Percentiles rank a stretch among this genome's conserved stretches.
Evolutionary conservation across 2,797 vertebrate genomes (phyloP).

Genomic region (Buphagus erythrorhynchus): DNA sequence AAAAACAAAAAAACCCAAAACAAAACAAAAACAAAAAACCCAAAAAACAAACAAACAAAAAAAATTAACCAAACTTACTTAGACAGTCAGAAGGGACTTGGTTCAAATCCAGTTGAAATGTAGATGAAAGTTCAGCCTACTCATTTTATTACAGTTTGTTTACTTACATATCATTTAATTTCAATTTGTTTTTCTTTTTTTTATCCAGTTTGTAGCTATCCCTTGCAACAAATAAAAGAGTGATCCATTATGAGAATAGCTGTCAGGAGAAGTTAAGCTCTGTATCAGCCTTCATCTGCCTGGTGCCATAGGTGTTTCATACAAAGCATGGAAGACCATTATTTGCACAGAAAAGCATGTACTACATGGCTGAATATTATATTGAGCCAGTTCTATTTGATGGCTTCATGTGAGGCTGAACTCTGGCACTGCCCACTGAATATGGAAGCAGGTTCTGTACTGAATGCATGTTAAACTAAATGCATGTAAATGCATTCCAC

Average conservation of each 20-base stretch:
- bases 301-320: neutral
- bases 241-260: neutral
- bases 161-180: conserved; percentile 12
- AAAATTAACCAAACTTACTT: neutral
- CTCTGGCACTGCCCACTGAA: neutral
- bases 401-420: neutral
- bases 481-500: neutral
- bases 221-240: neutral
- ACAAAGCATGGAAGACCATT: neutral
- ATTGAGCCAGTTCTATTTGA: neutral
- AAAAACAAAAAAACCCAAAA: neutral
- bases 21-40: no score
- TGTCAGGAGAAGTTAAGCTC: neutral
- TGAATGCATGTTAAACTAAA: neutral
- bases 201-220: neutral
- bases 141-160: conserved; percentile 7
- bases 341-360: neutral
- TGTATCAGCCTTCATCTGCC: neutral
- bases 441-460: neutral
- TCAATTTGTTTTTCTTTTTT: neutral
- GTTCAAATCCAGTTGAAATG: conserved; percentile 34
- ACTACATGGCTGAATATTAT: neutral
- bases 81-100: conserved; percentile 9
- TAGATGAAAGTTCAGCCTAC: conserved; percentile 15
- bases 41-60: no score